Base-by-base conservation (phyloP, 2,113 vertebrate species). In the Pan troglodytes region DNA sequence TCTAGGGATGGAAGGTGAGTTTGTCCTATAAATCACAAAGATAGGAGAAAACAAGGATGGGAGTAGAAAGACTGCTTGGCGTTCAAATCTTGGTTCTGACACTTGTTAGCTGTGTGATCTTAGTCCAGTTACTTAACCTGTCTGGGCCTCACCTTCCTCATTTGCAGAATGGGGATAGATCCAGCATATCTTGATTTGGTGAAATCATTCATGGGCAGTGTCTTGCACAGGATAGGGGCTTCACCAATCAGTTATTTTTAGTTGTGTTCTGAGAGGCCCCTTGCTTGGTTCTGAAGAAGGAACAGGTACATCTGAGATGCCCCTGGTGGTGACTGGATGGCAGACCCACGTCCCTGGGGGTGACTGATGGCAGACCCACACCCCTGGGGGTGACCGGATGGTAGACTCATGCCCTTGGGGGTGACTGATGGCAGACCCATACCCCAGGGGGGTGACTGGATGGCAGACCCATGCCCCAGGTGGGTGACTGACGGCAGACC, bases 361-460 rank as follows among this genome's bases (percentile, higher is more conserved):
- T 52, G 50, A 52, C 14, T 16, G 1, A 52, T 52, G 50, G 50
- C 14, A 52, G 14, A 52, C 14, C 50, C 50, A 52, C 14, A 16
- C 50, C 50, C 50, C 50, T 1, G 50, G 50, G 4, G 50, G 50
- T 50, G 50, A 14, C 50, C 14, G 13, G 50, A 50, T 50, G 13
- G 50, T 14, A 50, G 13, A 14, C 50, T 13, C 50, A 50, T 1
- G 3, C 13, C 50, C 50, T 16, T 3, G 50, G 50, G 1, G 13
- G 13, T 50, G 50, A 50, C 50, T 50, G 50, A 50, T 50, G 50
- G 50, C 50, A 50, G 50, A 50, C 50, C 50, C 50, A 50, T 0
- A 0, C 3, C 50, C 50, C 13, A 13, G 1, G 50, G 13, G 3
- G 50, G 14, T 52, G 14, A 52, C 50, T 0, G 14, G 50, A 16